phyloP scores from a whole-genome alignment of 2,113 vertebrate species.

The Tretioscincus oriximinensis region DNA sequence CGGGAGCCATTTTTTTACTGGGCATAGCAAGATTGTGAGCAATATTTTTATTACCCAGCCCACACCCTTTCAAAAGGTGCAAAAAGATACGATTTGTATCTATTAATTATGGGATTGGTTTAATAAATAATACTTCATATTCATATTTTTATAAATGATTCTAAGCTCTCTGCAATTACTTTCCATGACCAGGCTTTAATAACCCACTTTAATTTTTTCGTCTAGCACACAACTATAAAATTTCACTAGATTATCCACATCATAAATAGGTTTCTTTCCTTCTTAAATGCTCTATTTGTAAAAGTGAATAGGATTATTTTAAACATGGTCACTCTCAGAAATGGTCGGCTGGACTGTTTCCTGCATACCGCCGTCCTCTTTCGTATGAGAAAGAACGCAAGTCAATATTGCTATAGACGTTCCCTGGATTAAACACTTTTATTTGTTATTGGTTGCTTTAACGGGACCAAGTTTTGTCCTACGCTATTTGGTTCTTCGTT shows the following conservation, averaged over 20 bases:
- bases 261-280: not conserved
- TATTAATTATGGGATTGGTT: not conserved
- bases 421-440: not conserved
- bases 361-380: not conserved
- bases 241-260: too few relatives aligned
- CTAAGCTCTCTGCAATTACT: not conserved
- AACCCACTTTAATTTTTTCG: not conserved
- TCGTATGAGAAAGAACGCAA: not conserved
- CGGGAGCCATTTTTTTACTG: not conserved
- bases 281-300: not conserved
- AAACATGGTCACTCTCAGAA: not conserved
- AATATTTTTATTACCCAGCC: not conserved
- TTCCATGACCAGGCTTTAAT: not conserved
- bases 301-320: not conserved
- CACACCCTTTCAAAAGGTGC: not conserved
- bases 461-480: not conserved
- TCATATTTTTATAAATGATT: not conserved
- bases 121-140: not conserved
- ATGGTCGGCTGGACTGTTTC: not conserved
- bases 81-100: not conserved
- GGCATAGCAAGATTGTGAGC: not conserved
- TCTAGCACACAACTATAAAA: not conserved
- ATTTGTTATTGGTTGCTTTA: not conserved
- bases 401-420: not conserved
- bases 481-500: not conserved